A percentile compares a stretch with the other conserved stretches of the same genome.
phyloP scores from a whole-genome alignment of 2,113 vertebrate species.

The Philantomba maxwellii region DNA sequence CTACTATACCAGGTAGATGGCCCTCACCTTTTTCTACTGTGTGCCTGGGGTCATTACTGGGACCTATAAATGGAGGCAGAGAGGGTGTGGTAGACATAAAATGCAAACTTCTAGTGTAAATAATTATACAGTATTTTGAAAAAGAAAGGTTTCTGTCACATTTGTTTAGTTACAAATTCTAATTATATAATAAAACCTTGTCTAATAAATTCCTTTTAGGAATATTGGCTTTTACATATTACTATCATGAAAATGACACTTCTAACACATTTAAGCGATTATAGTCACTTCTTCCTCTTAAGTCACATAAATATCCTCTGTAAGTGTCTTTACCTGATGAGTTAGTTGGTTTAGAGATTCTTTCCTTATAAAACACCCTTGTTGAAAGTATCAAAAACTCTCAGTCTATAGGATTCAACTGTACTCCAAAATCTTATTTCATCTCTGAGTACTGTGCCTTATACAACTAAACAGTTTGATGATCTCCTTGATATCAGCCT shows the following conservation, averaged over 20 bases:
- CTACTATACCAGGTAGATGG: neutral
- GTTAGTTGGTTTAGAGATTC: neutral
- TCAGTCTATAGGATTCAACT: neutral
- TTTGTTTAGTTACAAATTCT: constrained; percentile 7
- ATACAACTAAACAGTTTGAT: constrained; percentile 6
- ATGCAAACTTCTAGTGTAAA: neutral
- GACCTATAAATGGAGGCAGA: neutral
- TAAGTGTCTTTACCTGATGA: neutral
- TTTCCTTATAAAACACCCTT: neutral
- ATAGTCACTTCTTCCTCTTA: neutral
- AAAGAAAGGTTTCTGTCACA: neutral
- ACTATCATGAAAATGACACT: neutral
- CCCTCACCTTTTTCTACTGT: neutral
- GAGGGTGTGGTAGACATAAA: neutral
- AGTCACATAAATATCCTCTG: neutral
- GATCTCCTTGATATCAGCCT: constrained; percentile 17
- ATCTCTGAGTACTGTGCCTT: neutral
- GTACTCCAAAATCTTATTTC: constrained; percentile 29
- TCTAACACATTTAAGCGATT: neutral
- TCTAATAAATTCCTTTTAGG: neutral
- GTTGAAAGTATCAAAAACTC: neutral
- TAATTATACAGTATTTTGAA: neutral
- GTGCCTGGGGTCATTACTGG: neutral
- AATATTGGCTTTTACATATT: neutral
- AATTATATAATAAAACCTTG: neutral